A percentile compares a stretch with the other conserved stretches of the same genome.
Evolutionary conservation across 1,140 invertebrate genomes (phyloP).

Genomic region (Drosophila bifasciata): DNA sequence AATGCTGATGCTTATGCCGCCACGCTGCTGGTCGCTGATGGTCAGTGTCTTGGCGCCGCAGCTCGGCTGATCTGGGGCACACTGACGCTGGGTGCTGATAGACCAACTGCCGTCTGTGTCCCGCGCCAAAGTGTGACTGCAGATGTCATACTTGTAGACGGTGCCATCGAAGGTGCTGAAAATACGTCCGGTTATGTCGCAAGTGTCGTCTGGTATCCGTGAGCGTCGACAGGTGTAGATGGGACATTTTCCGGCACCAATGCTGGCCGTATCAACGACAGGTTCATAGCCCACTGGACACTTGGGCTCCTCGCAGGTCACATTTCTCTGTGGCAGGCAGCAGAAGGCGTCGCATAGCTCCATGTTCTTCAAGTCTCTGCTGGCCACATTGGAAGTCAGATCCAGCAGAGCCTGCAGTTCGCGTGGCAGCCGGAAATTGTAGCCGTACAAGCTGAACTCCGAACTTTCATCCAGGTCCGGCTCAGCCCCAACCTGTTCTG

Average conservation of each 20-base stretch:
- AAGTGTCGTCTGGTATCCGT: slow-evolving; percentile 4
- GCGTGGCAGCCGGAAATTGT: neutral
- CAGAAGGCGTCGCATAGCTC: slow-evolving; percentile 5
- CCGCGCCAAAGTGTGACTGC: slow-evolving; percentile 10
- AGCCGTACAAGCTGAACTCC: neutral
- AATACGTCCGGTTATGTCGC: slow-evolving; percentile 8
- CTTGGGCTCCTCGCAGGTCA: slow-evolving; percentile 10
- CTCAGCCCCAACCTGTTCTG: neutral
- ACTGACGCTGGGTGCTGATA: slow-evolving; percentile 15
- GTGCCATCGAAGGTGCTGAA: slow-evolving; percentile 11
- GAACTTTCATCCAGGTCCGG: neutral
- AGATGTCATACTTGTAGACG: slow-evolving; percentile 9
- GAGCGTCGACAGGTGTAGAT: slow-evolving; percentile 1
- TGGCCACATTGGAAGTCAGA: neutral
- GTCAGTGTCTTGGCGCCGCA: slow-evolving; percentile 8
- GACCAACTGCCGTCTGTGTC: neutral
- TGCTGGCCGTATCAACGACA: neutral
- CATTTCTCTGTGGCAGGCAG: slow-evolving; percentile 6
- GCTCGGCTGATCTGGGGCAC: slow-evolving; percentile 7
- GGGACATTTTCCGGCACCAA: neutral
- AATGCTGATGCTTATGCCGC: slow-evolving; percentile 3
- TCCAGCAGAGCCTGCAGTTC: neutral
- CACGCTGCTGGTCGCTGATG: slow-evolving; percentile 1
- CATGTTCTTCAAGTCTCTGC: neutral
- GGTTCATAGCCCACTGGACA: slow-evolving; percentile 4